phyloP scores from a whole-genome alignment of 1,140 invertebrate genomes.

The Drosophila hydei region DNA sequence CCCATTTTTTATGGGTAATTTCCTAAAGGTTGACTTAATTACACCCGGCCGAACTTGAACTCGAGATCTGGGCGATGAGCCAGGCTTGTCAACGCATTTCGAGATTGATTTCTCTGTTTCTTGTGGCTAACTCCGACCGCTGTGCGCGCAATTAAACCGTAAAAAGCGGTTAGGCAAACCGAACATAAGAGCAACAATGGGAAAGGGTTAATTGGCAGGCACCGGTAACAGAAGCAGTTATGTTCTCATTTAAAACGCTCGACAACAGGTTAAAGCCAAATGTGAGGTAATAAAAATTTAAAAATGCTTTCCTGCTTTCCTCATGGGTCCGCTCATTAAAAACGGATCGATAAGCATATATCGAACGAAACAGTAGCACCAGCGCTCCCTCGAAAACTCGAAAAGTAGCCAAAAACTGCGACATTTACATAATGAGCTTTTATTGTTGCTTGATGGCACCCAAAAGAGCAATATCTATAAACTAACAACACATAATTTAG shows the following conservation, averaged over 20 bases:
- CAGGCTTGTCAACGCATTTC: slow-evolving; percentile 70
- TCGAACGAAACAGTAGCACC: slow-evolving; percentile 38
- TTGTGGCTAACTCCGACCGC: slow-evolving; percentile 36
- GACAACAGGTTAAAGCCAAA: slow-evolving; percentile 69
- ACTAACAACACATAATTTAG: slow-evolving; percentile 3
- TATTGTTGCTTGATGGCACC: slow-evolving; percentile 59
- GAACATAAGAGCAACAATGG: slow-evolving; percentile 32
- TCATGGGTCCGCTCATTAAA: slow-evolving; percentile 36
- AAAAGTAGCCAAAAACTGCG: slow-evolving; percentile 43
- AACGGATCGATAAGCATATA: slow-evolving; percentile 19
- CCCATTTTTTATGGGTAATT: slow-evolving; percentile 82
- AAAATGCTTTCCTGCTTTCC: slow-evolving; percentile 66
- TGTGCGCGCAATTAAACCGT: slow-evolving; percentile 70
- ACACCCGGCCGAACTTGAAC: slow-evolving; percentile 42
- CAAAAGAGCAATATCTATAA: slow-evolving; percentile 13
- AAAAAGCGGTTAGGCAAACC: slow-evolving; percentile 58
- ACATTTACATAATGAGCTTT: slow-evolving; percentile 80
- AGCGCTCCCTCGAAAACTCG: slow-evolving; percentile 28
- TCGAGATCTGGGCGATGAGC: slow-evolving; percentile 34
- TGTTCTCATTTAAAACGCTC: slow-evolving; percentile 81
- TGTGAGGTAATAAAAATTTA: slow-evolving; percentile 69
- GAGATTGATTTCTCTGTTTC: slow-evolving; percentile 78
- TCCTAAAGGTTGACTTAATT: slow-evolving; percentile 70
- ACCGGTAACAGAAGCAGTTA: slow-evolving; percentile 73
- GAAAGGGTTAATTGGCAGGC: slow-evolving; percentile 73